Base-by-base conservation (phyloP, 37 sponge, comb jelly and placozoan species). In the Mnemiopsis leidyi region DNA sequence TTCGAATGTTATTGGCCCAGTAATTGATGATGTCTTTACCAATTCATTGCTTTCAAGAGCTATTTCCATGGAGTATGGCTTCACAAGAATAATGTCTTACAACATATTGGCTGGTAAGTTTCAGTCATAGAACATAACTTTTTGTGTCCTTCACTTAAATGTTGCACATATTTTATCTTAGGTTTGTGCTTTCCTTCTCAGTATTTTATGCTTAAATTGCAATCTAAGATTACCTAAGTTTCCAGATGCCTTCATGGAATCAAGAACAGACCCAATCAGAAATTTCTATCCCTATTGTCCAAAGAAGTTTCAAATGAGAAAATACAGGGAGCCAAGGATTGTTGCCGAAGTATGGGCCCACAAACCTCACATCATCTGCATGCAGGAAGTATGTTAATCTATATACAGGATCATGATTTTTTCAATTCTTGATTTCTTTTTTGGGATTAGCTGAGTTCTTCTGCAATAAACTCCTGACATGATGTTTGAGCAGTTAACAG, bases 301-400 rank as follows among this genome's bases (percentile, higher is more conserved):
- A 36, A 82, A 35, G 37, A 82, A 82, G 38, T 82, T 32, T 37
- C 82, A 82, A 37, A 23, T 13, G 7, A 82, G 82, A 37, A 37
- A 23, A 82, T 82, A 82, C 38, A 82, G 82, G 23, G 82, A 82
- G 82, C 82, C 82, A 35, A 82, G 82, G 36, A 82, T 82, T 36
- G 82, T 35, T 5, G 82, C 82, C 9, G 82, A 82, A 82, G 30
- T 82, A 33, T 23, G 35, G 35, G 82, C 82, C 9, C 82, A 82
- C 30, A 30, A 82, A 13, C 82, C 82, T 35, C 31, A 30, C 23
- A 16, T 82, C 3, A 3, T 82, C 23, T 82, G 82, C 23, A 23
- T 82, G 82, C 82, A 82, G 23, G 82, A 82, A 30, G 82, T 82
- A 82, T 32, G 82, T 82, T 82, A 71, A 18, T 71, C 68, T 67